These are phyloP conservation scores for Conops quadrifasciatus DNA, from an alignment of 2,888 invertebrate species.

Conservation along the genomic window DNA sequence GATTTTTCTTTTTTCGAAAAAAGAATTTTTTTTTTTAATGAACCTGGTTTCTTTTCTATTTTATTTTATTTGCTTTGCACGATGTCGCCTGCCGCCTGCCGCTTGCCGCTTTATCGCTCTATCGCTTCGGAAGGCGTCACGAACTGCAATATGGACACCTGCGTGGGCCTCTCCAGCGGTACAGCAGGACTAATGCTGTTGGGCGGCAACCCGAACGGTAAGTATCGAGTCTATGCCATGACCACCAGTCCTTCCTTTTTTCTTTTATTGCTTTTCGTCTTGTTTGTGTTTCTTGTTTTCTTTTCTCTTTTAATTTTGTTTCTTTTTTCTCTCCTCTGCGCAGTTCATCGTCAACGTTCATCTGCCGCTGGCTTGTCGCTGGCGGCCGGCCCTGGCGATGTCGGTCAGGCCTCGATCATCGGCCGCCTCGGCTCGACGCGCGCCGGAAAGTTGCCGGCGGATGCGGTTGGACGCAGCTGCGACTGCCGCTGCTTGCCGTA, in stretches of 20 bases:
- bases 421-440: slow-evolving; percentile 20
- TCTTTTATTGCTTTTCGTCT: slow-evolving; percentile 18
- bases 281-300: slow-evolving; percentile 20
- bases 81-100: neutral
- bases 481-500: slow-evolving; percentile 81
- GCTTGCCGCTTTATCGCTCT: neutral
- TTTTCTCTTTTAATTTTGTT: neutral
- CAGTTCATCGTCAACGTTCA: neutral
- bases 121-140: slow-evolving; percentile 51
- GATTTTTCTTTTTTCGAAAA: no score
- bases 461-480: slow-evolving; percentile 65
- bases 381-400: slow-evolving; percentile 5
- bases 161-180: slow-evolving; percentile 65
- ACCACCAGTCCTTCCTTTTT: neutral
- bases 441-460: slow-evolving; percentile 7
- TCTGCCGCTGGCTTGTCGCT: slow-evolving; percentile 12
- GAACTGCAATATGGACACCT: slow-evolving; percentile 63
- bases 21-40: neutral
- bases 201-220: slow-evolving; percentile 54
- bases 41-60: neutral
- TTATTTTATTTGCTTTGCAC: neutral
- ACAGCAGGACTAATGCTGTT: slow-evolving; percentile 59
- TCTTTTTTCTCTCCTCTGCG: neutral
- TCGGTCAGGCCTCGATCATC: no score
- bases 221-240: slow-evolving; percentile 40